Conservation (phyloP, 2,888 invertebrate species). For the Megastigmus dorsalis region DNA sequence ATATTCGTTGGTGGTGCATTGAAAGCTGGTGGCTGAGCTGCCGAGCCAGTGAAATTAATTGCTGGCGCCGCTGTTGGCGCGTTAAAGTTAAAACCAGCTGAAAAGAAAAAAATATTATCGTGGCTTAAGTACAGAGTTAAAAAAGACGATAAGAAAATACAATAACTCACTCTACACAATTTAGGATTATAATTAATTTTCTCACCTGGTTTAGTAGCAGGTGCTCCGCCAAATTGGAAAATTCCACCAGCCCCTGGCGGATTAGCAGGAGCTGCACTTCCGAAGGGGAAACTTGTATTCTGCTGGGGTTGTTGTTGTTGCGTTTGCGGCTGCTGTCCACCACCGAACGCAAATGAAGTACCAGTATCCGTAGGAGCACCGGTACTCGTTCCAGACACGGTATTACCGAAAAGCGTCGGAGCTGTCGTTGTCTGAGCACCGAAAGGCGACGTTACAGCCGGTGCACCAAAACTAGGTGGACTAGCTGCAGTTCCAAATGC, state of each 20-base stretch:
- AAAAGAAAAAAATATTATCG: not conserved
- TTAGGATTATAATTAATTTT: too few species aligned
- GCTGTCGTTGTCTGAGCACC: constrained; percentile 36
- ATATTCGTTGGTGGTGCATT: constrained; percentile 64
- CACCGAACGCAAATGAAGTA: constrained; percentile 59
- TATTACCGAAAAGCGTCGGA: constrained; percentile 26
- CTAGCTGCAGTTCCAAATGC: constrained; percentile 22
- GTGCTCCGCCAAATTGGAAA: constrained; percentile 64
- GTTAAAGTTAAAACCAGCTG: constrained; percentile 69
- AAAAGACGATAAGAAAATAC: too few species aligned
- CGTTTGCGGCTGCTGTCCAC: constrained; percentile 40
- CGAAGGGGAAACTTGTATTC: constrained; percentile 55
- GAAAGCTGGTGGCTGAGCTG: constrained; percentile 53
- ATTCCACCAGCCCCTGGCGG: constrained; percentile 52
- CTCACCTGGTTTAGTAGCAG: constrained; percentile 62
- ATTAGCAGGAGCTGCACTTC: constrained; percentile 16
- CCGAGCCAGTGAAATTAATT: too few species aligned
- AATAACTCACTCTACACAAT: too few species aligned
- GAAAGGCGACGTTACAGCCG: constrained; percentile 50
- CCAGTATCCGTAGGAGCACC: not conserved
- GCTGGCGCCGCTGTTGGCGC: constrained; percentile 63
- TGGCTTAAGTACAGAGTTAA: too few species aligned
- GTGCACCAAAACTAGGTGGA: constrained; percentile 40
- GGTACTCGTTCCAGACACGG: not conserved
- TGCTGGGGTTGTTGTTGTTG: constrained; percentile 22